Conservation (phyloP, 2,113 vertebrate species). For the Triplophysa dalaica region DNA sequence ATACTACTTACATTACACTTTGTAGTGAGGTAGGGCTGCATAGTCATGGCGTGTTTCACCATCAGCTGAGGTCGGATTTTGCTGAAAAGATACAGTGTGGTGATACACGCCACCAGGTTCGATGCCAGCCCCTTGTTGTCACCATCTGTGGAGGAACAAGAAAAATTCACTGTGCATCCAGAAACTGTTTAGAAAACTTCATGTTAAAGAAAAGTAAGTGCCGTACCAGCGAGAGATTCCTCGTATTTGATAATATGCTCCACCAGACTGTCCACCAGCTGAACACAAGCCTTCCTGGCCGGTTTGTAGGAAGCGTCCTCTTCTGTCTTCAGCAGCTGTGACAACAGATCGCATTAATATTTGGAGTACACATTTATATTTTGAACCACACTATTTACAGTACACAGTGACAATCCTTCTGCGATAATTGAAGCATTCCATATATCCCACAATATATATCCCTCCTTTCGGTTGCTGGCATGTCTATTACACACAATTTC, state of each 20-base stretch:
- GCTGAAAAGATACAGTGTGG: conserved; percentile 98
- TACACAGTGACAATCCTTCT: neutral
- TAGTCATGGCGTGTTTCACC: conserved; percentile 99
- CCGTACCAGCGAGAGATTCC: conserved; percentile 89
- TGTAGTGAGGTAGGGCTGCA: conserved; percentile 98
- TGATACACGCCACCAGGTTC: conserved; percentile 93
- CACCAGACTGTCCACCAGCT: conserved; percentile 97
- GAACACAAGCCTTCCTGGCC: conserved; percentile 96
- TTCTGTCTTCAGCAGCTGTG: conserved; percentile 91
- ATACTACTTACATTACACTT: conserved; percentile 96
- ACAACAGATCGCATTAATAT: neutral
- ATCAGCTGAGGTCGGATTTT: conserved; percentile 98
- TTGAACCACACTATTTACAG: neutral
- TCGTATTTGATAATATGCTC: conserved; percentile 98
- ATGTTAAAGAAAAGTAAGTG: neutral
- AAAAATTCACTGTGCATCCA: neutral
- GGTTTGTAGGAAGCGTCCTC: conserved; percentile 97
- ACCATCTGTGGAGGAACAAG: conserved; percentile 55
- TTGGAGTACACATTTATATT: neutral
- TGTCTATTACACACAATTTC: too few species aligned
- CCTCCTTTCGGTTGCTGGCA: neutral
- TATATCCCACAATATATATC: too few species aligned
- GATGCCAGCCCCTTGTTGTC: conserved; percentile 95
- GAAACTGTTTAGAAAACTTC: neutral
- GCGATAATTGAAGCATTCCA: neutral